Evolutionary conservation across 2,888 invertebrate genomes (phyloP).

Genomic region (Entomobrya proxima): DNA sequence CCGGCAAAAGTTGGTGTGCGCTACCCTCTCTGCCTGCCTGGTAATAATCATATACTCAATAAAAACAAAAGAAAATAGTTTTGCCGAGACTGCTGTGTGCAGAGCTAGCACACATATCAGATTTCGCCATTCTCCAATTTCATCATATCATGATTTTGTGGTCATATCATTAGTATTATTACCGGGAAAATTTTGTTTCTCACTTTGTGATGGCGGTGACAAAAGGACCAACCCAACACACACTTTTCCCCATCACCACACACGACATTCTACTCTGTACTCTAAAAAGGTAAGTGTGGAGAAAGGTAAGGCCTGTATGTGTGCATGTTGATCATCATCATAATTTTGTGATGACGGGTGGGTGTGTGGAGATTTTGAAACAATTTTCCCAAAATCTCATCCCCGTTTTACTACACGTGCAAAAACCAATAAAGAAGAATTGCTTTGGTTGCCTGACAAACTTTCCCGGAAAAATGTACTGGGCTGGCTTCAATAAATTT

Average conservation of each 20-base stretch:
- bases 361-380: too few species aligned
- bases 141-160: conserved; percentile 6
- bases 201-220: background rate
- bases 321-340: too few species aligned
- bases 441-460: too few species aligned
- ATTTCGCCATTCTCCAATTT: conserved; percentile 10
- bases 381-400: too few species aligned
- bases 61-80: conserved; percentile 19
- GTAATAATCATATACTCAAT: conserved; percentile 21
- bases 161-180: conserved; percentile 26
- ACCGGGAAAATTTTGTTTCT: conserved; percentile 7
- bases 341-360: too few species aligned
- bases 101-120: background rate
- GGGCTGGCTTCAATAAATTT: too few species aligned
- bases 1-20: background rate
- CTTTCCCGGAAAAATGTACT: too few species aligned
- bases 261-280: background rate
- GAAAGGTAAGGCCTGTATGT: background rate
- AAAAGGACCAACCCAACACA: background rate
- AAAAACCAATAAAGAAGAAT: too few species aligned
- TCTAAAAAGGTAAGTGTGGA: background rate
- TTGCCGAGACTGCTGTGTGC: background rate
- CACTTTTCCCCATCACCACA: background rate
- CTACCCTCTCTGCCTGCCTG: background rate
- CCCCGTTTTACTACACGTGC: too few species aligned